Base-by-base conservation (phyloP, 2,888 invertebrate genomes). In the Hypercompe scribonia region DNA sequence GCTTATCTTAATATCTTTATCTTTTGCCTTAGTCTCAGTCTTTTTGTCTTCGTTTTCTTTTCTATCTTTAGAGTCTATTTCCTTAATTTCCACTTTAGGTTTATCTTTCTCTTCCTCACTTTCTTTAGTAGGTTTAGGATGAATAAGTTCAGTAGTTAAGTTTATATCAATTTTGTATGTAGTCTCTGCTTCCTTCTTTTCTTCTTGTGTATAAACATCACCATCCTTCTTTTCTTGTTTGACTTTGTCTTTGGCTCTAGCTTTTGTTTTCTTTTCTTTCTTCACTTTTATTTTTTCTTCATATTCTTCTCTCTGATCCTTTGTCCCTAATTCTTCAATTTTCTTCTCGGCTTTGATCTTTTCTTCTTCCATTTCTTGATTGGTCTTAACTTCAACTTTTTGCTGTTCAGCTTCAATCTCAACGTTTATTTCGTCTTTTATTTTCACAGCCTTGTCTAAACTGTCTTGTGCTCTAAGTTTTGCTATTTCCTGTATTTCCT, bases 141-240 rank as follows among this genome's bases (percentile, higher is more conserved):
- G 5, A 46, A 21, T 3, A 46, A 46, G 46, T 21, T 21, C 21
- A 46, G 46, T 46, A 46, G 46, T 1, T 46, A 18, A 21, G 21
- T 3, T 7, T 46, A 5, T 21, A 5, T 13, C 46, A 46, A 46
- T 18, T 46, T 18, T 18, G 3, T 46, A 21, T 46, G 46, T 46
- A 46, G 21, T 7, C 46, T 46, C 46, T 21, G 46, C 21, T 15
- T 42, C 42, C 15, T 28, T 15, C 39, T 18, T 73, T n/a, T 61
- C 13, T 0, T 18, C 18, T 21, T 66, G 50, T 28, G 64, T 36
- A 18, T 58, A 24, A 33, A 24, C 36, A 21, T 58, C 21, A 33
- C 42, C 39, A 42, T 74, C 69, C 4, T 34, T 54, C 31, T 73
- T 74, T 42, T 65, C 61, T 54, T 78, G 72, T 63, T 73, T 0